A percentile compares a stretch with the other conserved stretches of the same genome.
Conservation (phyloP, 2,113 vertebrate genomes). For the Plectropomus leopardus region DNA sequence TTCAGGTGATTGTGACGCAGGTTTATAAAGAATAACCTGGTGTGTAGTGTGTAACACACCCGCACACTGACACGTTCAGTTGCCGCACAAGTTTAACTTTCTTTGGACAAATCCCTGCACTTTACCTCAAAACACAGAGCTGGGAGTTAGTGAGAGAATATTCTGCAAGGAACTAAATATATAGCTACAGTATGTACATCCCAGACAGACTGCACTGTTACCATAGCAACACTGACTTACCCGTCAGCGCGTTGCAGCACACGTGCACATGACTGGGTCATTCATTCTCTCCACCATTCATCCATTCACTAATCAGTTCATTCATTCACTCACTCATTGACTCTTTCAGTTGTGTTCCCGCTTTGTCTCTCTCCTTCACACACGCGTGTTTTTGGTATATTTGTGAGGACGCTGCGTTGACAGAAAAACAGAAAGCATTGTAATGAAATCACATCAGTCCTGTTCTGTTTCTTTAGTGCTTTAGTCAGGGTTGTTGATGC, state of each 20-base stretch:
- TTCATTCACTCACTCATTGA: neutral
- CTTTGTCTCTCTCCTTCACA: neutral
- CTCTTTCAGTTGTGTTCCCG: neutral
- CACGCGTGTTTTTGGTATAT: neutral
- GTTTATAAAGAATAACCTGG: neutral
- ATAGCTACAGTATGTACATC: neutral
- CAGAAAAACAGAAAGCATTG: neutral
- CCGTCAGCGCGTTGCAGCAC: neutral
- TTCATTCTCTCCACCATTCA: constrained; percentile 33
- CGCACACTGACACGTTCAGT: neutral
- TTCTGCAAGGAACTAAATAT: constrained; percentile 1
- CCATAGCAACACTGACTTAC: constrained; percentile 54
- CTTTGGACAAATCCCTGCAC: neutral
- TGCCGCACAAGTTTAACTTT: neutral
- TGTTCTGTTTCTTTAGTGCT: no score
- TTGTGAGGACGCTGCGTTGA: neutral
- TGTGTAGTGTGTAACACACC: neutral
- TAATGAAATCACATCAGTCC: no score
- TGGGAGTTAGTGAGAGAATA: neutral
- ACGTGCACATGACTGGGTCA: constrained; percentile 5
- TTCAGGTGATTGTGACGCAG: neutral
- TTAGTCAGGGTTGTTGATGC: no score
- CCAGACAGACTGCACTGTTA: constrained; percentile 25
- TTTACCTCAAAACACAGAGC: neutral
- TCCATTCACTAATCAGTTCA: constrained; percentile 12